These are phyloP conservation scores for Diplosoma virens DNA, from an alignment of 23 tunicate species.

Conservation along the genomic window DNA sequence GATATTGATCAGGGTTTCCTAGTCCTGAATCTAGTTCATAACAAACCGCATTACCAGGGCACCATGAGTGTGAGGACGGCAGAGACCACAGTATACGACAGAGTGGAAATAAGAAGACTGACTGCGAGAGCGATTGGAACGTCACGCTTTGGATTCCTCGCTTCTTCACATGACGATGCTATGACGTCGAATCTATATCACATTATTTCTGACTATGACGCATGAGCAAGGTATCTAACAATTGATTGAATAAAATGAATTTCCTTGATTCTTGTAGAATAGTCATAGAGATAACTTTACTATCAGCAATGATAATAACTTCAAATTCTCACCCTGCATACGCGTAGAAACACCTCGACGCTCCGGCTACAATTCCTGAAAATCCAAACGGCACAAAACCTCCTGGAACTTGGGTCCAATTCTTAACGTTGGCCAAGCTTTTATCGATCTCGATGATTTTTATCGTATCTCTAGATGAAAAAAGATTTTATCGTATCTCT, in stretches of 20 bases:
- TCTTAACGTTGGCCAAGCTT: conserved; percentile 44
- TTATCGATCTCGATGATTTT: too few relatives aligned
- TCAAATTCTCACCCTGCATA: conserved; percentile 51
- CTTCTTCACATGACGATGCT: conserved; percentile 78
- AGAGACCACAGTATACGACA: conserved; percentile 55
- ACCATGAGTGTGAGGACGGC: conserved; percentile 67
- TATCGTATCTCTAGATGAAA: too few relatives aligned
- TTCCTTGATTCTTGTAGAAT: too few relatives aligned
- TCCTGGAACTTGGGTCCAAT: conserved; percentile 56
- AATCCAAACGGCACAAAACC: conserved; percentile 60
- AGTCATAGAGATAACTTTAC: too few relatives aligned
- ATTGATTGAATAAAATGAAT: too few relatives aligned
- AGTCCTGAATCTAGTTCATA: too few relatives aligned
- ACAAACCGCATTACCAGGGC: too few relatives aligned
- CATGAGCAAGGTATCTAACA: too few relatives aligned
- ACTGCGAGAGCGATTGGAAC: conserved; percentile 56
- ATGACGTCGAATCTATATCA: conserved; percentile 67
- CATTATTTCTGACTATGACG: too few relatives aligned
- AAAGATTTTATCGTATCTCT: too few relatives aligned
- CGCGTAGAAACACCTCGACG: conserved; percentile 67
- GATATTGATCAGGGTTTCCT: too few relatives aligned
- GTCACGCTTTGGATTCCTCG: conserved; percentile 57
- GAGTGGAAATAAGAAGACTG: conserved; percentile 44
- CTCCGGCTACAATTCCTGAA: conserved; percentile 67
- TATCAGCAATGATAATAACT: too few relatives aligned